Evolutionary conservation across 2,797 vertebrate species (phyloP), one percentile per base, ranked within the genome.

Genomic region (Arremon aurantiirostris): DNA sequence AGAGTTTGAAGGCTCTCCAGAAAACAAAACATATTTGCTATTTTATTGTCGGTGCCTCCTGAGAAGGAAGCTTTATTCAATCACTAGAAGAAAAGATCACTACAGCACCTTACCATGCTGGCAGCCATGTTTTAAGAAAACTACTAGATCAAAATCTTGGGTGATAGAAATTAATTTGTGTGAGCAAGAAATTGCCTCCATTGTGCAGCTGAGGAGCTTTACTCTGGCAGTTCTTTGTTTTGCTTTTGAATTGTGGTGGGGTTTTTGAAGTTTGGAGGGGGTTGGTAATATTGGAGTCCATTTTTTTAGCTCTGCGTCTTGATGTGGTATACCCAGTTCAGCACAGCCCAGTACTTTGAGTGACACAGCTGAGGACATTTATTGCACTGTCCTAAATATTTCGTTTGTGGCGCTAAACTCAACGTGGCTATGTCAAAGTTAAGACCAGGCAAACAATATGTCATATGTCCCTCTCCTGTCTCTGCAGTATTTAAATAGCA

Each of bases 401-500:
- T 72, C 14, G 19, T 77, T 47, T 73, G 8, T 44, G 53, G 17
- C n/a, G 64, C 22, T n/a, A 32, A 85, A 42, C 13, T 73, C 16
- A 47, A 5, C 41, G 50, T 77, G 12, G 27, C n/a, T 78, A 41
- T 53, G 49, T 42, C 32, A 73, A 79, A 24, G 30, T 73, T 75
- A 90, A 88, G 57, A 71, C 9, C 28, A 81, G 19, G 2, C 15
- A 91, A 88, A 86, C 8, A 61, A 82, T 50, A 1, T 3, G 27
- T 35, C 34, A 21, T 55, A 19, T 66, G 23, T 34, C 41, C 11
- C 23, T 34, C 21, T 60, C 23, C 35, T 70, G 30, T 34, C 22
- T n/a, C 44, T 78, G 28, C 15, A 37, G 80, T 92, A 77, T 76
- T 87, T 79, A 68, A 92, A 79, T 8, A 71, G 44, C 35, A 68